These are phyloP conservation scores for Copidosoma floridanum DNA, from an alignment of 1,140 invertebrate species.

Conservation along the genomic window DNA sequence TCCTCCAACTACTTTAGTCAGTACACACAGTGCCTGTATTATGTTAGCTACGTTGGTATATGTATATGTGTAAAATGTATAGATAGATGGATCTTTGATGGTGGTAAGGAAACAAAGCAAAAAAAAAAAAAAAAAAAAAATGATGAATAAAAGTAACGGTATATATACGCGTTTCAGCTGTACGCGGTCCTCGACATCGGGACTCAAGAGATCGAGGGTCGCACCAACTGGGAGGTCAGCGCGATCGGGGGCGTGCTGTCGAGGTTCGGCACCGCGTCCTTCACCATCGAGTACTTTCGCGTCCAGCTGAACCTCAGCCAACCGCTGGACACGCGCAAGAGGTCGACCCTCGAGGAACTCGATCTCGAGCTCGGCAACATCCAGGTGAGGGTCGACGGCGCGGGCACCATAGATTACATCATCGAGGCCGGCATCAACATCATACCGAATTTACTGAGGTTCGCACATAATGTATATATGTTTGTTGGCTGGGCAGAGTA, in stretches of 20 bases:
- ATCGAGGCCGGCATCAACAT: constrained; percentile 76
- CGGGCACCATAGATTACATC: constrained; percentile 77
- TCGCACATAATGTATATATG: too few species aligned
- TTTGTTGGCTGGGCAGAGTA: too few species aligned
- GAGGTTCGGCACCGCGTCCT: constrained; percentile 68
- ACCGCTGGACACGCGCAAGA: constrained; percentile 72
- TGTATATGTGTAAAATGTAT: too few species aligned
- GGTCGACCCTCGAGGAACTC: constrained; percentile 68
- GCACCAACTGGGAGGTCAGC: constrained; percentile 74
- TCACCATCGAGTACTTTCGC: constrained; percentile 74
- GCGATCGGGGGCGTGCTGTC: constrained; percentile 66
- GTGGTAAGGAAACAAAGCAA: too few species aligned
- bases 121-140: too few species aligned
- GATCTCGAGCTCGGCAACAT: constrained; percentile 81
- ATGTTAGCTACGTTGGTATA: too few species aligned
- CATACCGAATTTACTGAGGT: constrained; percentile 74
- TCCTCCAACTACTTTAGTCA: too few species aligned
- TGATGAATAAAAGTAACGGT: too few species aligned
- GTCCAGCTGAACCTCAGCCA: constrained; percentile 69
- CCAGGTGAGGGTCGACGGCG: constrained; percentile 68
- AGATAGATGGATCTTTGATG: too few species aligned
- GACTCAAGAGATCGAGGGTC: constrained; percentile 74
- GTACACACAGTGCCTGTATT: too few species aligned
- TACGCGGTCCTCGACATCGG: constrained; percentile 69
- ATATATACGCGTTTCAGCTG: too few species aligned